Evolutionary conservation across 2,888 invertebrate species (phyloP).

Genomic region (Lasioglossum calceatum): DNA sequence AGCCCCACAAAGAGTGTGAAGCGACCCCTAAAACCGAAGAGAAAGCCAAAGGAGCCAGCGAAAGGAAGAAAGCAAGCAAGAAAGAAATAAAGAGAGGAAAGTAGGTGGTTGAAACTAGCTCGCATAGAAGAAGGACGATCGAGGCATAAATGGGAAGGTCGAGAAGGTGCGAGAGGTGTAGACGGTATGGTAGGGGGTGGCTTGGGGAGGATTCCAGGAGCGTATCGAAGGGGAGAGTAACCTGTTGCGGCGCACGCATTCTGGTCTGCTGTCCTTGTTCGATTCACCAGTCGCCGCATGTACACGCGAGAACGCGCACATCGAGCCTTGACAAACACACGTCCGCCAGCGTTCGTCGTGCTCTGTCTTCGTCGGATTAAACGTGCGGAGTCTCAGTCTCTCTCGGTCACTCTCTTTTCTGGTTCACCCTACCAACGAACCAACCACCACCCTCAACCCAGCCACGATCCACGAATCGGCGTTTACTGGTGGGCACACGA

Average conservation of each 20-base stretch:
- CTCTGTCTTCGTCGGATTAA: neutral
- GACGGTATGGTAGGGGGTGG: neutral
- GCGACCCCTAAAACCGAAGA: neutral
- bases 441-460: conserved; percentile 62
- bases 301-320: conserved; percentile 36
- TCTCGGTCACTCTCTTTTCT: neutral
- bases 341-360: neutral
- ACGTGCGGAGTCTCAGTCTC: neutral
- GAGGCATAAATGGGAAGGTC: conserved; percentile 22
- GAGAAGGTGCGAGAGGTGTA: conserved; percentile 29
- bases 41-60: neutral
- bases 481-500: conserved; percentile 72
- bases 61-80: neutral
- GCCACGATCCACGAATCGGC: conserved; percentile 66
- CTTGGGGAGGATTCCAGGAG: conserved; percentile 53
- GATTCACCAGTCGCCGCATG: conserved; percentile 12
- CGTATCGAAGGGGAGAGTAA: conserved; percentile 72
- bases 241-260: conserved; percentile 83
- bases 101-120: neutral
- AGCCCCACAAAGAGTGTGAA: neutral
- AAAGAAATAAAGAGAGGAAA: neutral
- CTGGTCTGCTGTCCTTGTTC: conserved; percentile 83
- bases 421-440: conserved; percentile 84
- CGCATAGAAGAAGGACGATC: neutral
- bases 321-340: conserved; percentile 24